Percentiles rank a stretch among this genome's conserved stretches.
These are phyloP conservation scores for Xanthorhoe spadicearia DNA, from an alignment of 2,888 invertebrate genomes.

Conservation along the genomic window DNA sequence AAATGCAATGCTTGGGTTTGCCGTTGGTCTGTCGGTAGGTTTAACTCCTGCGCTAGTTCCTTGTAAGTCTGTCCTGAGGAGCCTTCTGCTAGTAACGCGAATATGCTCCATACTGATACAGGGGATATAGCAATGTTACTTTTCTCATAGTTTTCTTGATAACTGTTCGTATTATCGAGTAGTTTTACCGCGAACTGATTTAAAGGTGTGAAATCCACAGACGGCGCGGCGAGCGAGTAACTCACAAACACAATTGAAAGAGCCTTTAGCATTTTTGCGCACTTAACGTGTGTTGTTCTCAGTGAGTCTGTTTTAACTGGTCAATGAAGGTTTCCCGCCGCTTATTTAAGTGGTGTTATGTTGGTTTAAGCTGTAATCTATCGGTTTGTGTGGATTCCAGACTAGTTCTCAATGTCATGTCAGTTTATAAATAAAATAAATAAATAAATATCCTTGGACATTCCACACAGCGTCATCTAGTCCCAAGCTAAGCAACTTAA, in stretches of 20 bases:
- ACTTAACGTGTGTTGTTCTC: conserved; percentile 61
- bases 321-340: conserved; percentile 60
- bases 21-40: conserved; percentile 65
- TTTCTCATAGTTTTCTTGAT: conserved; percentile 68
- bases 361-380: conserved; percentile 25
- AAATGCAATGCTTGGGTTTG: conserved; percentile 69
- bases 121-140: conserved; percentile 74
- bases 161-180: conserved; percentile 69
- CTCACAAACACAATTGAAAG: conserved; percentile 55
- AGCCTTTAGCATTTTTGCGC: conserved; percentile 63
- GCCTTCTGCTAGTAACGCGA: conserved; percentile 74
- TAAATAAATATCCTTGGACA: too few species aligned
- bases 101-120: conserved; percentile 75
- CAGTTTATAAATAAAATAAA: too few species aligned
- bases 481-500: too few species aligned
- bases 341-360: conserved; percentile 43
- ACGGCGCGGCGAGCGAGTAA: conserved; percentile 55
- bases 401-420: conserved; percentile 26
- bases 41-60: conserved; percentile 66
- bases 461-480: too few species aligned
- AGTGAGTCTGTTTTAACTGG: conserved; percentile 68
- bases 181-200: conserved; percentile 72
- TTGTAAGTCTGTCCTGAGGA: conserved; percentile 72
- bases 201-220: conserved; percentile 61
- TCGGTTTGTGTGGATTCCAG: conserved; percentile 35